Percentiles rank a stretch among this genome's conserved stretches.
phyloP scores from a whole-genome alignment of 2,113 vertebrate species.

The Scophthalmus maximus region DNA sequence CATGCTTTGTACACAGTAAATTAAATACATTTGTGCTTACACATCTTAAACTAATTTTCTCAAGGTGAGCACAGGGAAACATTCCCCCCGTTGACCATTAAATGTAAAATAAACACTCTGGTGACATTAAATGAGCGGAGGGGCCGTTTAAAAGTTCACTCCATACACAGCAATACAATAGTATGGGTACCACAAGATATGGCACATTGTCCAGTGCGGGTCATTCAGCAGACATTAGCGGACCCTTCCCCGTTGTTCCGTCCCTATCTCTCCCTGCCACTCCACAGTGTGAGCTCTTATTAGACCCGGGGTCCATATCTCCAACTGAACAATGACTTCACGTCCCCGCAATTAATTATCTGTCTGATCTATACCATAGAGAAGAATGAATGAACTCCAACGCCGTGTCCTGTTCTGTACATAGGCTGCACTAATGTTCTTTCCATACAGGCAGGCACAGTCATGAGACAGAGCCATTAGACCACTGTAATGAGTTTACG shows the following conservation, averaged over 20 bases:
- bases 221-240: slow-evolving; percentile 27
- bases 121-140: neutral
- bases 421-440: slow-evolving; percentile 69
- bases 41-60: neutral
- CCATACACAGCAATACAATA: neutral
- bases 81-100: neutral
- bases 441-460: slow-evolving; percentile 53
- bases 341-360: slow-evolving; percentile 75
- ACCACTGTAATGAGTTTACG: slow-evolving; percentile 72
- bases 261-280: slow-evolving; percentile 36
- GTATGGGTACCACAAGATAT: neutral
- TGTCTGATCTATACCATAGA: slow-evolving; percentile 74
- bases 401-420: slow-evolving; percentile 48
- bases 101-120: neutral
- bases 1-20: too few relatives aligned
- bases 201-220: neutral
- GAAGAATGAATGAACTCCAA: slow-evolving; percentile 70
- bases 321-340: slow-evolving; percentile 73
- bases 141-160: neutral
- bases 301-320: slow-evolving; percentile 55
- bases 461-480: slow-evolving; percentile 69
- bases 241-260: slow-evolving; percentile 28
- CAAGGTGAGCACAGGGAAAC: neutral
- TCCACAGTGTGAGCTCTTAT: slow-evolving; percentile 46
- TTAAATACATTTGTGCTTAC: too few relatives aligned